Evolutionary conservation across 2,888 invertebrate genomes (phyloP).

Genomic region (Tinea semifulvella): DNA sequence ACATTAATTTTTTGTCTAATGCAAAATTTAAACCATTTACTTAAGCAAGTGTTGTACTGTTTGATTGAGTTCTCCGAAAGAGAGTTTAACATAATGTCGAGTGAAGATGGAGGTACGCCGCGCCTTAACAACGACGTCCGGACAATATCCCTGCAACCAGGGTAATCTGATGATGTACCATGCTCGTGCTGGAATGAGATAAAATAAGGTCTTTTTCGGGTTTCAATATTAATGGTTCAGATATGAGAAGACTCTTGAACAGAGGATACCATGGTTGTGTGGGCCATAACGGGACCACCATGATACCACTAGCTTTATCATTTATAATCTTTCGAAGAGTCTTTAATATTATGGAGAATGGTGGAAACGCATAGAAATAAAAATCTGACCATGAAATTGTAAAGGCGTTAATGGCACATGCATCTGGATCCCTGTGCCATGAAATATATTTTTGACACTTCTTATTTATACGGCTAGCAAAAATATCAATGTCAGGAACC

Average conservation of each 20-base stretch:
- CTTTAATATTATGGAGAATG: conserved; percentile 16
- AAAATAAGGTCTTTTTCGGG: background rate
- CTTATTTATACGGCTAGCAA: conserved; percentile 21
- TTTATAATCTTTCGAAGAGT: conserved; percentile 15
- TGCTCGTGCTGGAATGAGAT: conserved; percentile 3
- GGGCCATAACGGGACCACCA: too few species aligned
- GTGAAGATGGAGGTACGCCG: background rate
- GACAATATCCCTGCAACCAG: conserved; percentile 12
- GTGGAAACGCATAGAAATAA: conserved; percentile 17
- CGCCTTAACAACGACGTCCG: conserved; percentile 6
- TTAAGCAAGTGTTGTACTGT: conserved; percentile 16
- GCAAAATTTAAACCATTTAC: conserved; percentile 9
- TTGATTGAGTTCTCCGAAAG: conserved; percentile 9
- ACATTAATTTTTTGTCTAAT: conserved; percentile 1
- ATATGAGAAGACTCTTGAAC: too few species aligned
- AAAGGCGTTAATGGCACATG: conserved; percentile 15
- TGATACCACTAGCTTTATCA: conserved; percentile 15
- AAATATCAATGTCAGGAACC: conserved; percentile 21
- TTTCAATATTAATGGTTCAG: too few species aligned
- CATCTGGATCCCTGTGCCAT: conserved; percentile 11
- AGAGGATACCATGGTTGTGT: too few species aligned
- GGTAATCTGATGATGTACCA: conserved; percentile 14
- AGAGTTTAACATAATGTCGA: conserved; percentile 12
- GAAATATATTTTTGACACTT: conserved; percentile 19
- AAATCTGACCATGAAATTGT: conserved; percentile 15